Percentiles rank a stretch among this genome's conserved stretches.
Evolutionary conservation across 2,888 invertebrate genomes (phyloP).

Genomic region (Mantis religiosa): DNA sequence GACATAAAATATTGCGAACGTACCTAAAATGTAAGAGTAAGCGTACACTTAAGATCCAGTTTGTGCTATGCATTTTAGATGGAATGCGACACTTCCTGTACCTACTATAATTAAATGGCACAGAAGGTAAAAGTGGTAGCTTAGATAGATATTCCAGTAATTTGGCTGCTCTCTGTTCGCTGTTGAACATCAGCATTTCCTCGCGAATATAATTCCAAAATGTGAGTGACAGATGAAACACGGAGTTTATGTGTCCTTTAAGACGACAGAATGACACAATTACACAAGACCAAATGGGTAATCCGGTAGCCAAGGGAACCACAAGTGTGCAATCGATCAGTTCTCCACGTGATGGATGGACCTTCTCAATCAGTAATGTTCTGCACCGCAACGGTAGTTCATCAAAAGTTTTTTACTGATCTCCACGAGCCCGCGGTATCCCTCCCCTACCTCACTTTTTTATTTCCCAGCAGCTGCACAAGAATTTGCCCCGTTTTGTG

Average conservation of each 20-base stretch:
- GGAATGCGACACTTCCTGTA: too few species aligned
- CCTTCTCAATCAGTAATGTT: neutral
- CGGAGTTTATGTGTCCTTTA: neutral
- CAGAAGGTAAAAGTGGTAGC: too few species aligned
- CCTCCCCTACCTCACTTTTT: neutral
- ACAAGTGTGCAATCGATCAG: neutral
- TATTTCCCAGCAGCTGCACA: neutral
- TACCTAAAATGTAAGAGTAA: too few species aligned
- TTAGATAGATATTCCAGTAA: too few species aligned
- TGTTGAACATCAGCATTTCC: too few species aligned
- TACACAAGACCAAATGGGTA: neutral
- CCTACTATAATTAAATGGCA: too few species aligned
- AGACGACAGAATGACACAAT: neutral
- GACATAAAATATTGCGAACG: too few species aligned
- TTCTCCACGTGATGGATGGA: neutral
- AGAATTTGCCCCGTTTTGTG: neutral
- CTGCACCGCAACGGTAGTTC: neutral
- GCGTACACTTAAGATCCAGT: too few species aligned
- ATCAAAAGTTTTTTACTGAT: neutral
- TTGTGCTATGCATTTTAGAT: too few species aligned
- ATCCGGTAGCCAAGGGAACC: neutral
- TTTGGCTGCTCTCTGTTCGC: too few species aligned
- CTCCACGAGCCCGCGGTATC: neutral
- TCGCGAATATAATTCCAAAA: too few species aligned
- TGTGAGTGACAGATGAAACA: too few species aligned